Base-by-base conservation (phyloP, 2,797 vertebrate species). In the Rhodeus uyekii region DNA sequence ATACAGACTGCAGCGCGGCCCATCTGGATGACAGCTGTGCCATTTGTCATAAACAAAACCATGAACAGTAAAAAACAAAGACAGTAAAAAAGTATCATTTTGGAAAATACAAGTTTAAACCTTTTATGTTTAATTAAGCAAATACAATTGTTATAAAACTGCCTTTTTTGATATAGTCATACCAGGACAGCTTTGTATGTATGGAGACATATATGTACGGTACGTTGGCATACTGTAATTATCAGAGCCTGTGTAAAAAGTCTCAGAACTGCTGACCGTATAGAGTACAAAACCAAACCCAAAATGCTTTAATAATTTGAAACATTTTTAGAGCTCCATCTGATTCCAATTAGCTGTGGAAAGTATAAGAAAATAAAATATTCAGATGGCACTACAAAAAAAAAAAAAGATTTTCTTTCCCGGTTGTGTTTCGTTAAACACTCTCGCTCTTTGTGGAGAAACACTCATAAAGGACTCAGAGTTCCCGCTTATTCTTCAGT, bases 401-500 rank as follows among this genome's bases (percentile, higher is more conserved):
- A 80, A 64, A 64, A 65, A n/a, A n/a, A n/a, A n/a, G n/a, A n/a
- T n/a, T n/a, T n/a, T n/a, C n/a, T n/a, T n/a, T n/a, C n/a, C n/a
- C n/a, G n/a, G n/a, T n/a, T 53, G 73, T 73, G 85, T 65, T 84
- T 78, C n/a, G 78, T 78, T 87, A 83, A 86, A 84, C 81, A 69
- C 60, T 79, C 77, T 83, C 46, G 24, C 80, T 79, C 63, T 63
- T 60, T 14, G 69, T 88, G 87, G 89, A 91, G 89, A 88, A 90
- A 89, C 84, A 50, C 86, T 91, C 90, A 90, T 94, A 93, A 94
- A 94, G 88, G 88, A 89, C 87, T 81, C 87, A 88, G 87, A 87
- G 76, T 88, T 90, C 81, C 81, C 61, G 74, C 90, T 83, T 87
- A 91, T 90, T 88, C 87, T 87, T 91, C 89, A 86, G 68, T 86